Base-by-base conservation (phyloP, 2,888 invertebrate species). In the Neoascia interrupta region DNA sequence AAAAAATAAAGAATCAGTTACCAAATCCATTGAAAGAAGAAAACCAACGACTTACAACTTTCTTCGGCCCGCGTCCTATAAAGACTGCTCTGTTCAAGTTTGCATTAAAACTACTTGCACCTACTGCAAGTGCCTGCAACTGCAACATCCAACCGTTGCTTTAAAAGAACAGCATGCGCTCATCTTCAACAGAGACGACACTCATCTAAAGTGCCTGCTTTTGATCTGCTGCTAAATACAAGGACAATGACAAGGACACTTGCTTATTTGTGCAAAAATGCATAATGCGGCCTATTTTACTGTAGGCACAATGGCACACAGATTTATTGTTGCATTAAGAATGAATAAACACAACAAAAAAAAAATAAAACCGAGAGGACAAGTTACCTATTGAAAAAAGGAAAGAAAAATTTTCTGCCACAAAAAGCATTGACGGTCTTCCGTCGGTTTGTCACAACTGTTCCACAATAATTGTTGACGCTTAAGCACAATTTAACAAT, bases 241-340 rank as follows among this genome's bases (percentile, higher is more conserved):
- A 70, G 70, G 70, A 75, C 75, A 75, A 63, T 75, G 36, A 37
- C 31, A 75, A 63, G 63, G 56, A 34, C 36, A 31, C 23, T 63
- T 37, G 39, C 31, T 18, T 56, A 15, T 54, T 53, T 60, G 18
- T 39, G 34, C 15, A 45, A 53, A 45, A 43, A 19, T 51, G 37
- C 31, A 58, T 26, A 58, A 56, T 63, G 43, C 43, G 41, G 34
- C 54, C 34, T 61, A 49, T 16, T 68, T 68, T 61, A 34, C 47
- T 18, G 13, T 61, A 41, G 56, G 47, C 54, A 61, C 39, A 63
- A 53, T 47, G 13, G 31, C 37, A 21, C 11, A 53, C 28, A 45
- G 53, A n/a, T 58, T 73, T 73, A 60, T 66, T 73, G 58, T 73
- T 75, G 11, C 37, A 11, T 18, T 37, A 15, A 37, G 19, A 19